Evolutionary conservation across 2,797 vertebrate genomes (phyloP), one percentile per base, ranked within the genome.

Genomic region (Tokudaia tokunoshimensis): DNA sequence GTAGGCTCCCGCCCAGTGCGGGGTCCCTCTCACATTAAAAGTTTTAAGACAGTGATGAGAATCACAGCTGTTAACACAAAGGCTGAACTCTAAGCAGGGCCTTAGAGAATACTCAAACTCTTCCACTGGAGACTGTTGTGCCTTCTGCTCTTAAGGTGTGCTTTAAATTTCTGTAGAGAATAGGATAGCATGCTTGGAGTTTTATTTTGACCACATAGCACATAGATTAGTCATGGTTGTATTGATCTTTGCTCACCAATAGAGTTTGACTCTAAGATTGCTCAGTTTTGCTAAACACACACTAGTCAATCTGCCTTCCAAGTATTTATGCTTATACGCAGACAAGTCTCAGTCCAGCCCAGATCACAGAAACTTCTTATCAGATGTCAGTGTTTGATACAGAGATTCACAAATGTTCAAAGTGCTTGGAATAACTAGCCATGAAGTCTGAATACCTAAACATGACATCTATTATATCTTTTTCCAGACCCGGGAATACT

Each of bases 131-230:
- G 84, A n/a, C 20, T 10, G 6, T 13, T 67, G 61, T 20, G 41
- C 61, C 26, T 17, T 52, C 34, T 15, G 20, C 34, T 70, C 65
- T 72, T 10, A 55, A 0, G 1, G 47, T 41, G 41, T 41, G 41
- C 52, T 70, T 50, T 70, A 70, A 37, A 12, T 7, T 72, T 52
- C 47, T 20, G 24, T 14, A 14, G 37, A 11, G 26, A 63, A 47
- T 41, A 31, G 0, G 4, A 31, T 0, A 12, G 4, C 26, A 31
- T 2, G 20, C 15, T 34, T 20, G 15, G 29, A 65, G 61, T 47
- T 84, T 47, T 84, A 47, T n/a, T 52, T 50, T 24, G 29, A 67
- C 11, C 31, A 14, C 31, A 12, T 15, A n/a, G 44, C 24, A 3
- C 20, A 34, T 20, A 63, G 6, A 85, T 50, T 22, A 50, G 6